phyloP scores from a whole-genome alignment of 2,113 vertebrate species.

The Mugil cephalus region DNA sequence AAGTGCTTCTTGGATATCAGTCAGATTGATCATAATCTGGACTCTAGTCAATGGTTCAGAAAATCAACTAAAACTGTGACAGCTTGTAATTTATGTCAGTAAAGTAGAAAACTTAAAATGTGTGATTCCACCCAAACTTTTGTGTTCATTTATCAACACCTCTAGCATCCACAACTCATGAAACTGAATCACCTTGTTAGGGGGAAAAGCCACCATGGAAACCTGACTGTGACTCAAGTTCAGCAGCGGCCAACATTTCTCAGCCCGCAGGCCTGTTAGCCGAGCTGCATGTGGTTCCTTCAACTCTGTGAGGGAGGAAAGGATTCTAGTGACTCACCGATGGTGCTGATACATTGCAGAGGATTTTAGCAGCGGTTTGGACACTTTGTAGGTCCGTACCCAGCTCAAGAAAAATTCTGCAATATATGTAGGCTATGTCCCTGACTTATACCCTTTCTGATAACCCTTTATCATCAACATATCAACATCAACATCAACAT shows the following conservation, averaged over 20 bases:
- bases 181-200: slow-evolving; percentile 31
- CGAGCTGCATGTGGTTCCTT: slow-evolving; percentile 53
- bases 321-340: slow-evolving; percentile 49
- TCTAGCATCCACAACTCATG: slow-evolving; percentile 37
- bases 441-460: no score
- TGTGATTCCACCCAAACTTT: background rate
- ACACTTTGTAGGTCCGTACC: background rate
- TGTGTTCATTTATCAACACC: slow-evolving; percentile 37
- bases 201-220: slow-evolving; percentile 48
- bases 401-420: no score
- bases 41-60: background rate
- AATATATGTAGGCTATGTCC: no score
- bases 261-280: slow-evolving; percentile 54
- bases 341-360: slow-evolving; percentile 43
- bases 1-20: no score
- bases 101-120: slow-evolving; percentile 8
- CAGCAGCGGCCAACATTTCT: slow-evolving; percentile 51
- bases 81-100: slow-evolving; percentile 4
- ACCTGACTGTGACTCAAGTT: slow-evolving; percentile 52
- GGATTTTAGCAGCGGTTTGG: slow-evolving; percentile 40
- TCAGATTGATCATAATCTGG: background rate
- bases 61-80: background rate
- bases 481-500: no score
- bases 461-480: no score
- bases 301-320: slow-evolving; percentile 21